Evolutionary conservation across 2,888 invertebrate genomes (phyloP).

Genomic region (Aproaerema taeniolella): DNA sequence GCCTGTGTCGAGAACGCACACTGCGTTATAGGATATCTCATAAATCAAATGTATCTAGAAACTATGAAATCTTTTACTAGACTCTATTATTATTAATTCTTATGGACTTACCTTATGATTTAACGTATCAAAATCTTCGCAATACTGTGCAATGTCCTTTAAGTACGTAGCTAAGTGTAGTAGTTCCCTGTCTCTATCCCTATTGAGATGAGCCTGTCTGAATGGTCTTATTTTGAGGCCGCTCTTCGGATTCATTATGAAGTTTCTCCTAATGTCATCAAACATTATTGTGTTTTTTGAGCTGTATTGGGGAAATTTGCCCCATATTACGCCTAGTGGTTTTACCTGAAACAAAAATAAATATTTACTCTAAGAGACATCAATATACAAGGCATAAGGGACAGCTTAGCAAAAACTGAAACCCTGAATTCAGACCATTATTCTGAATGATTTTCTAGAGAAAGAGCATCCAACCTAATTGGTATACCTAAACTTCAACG

Average conservation of each 20-base stretch:
- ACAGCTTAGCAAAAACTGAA: too few relatives aligned
- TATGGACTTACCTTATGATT: slow-evolving; percentile 81
- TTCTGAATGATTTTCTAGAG: too few relatives aligned
- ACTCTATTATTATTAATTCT: neutral
- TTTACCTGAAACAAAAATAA: slow-evolving; percentile 82
- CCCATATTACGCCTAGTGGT: slow-evolving; percentile 98
- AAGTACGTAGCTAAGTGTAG: slow-evolving; percentile 88
- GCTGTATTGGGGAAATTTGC: slow-evolving; percentile 92
- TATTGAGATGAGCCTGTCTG: slow-evolving; percentile 92
- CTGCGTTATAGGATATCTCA: neutral
- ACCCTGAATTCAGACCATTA: too few relatives aligned
- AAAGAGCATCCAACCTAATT: too few relatives aligned
- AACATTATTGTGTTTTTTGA: slow-evolving; percentile 98
- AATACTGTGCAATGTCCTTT: slow-evolving; percentile 86
- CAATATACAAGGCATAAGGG: too few relatives aligned
- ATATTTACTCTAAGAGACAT: neutral
- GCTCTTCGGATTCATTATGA: slow-evolving; percentile 97
- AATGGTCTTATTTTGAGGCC: slow-evolving; percentile 95
- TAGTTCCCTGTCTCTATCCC: slow-evolving; percentile 89
- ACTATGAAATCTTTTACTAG: neutral
- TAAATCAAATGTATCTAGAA: neutral
- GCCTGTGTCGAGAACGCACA: too few relatives aligned
- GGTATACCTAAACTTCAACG: too few relatives aligned
- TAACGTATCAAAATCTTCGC: slow-evolving; percentile 88
- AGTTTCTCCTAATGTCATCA: slow-evolving; percentile 96